phyloP scores from a whole-genome alignment of 37 sponge, comb jelly and placozoan species.

The Cliona cf. orientalis region DNA sequence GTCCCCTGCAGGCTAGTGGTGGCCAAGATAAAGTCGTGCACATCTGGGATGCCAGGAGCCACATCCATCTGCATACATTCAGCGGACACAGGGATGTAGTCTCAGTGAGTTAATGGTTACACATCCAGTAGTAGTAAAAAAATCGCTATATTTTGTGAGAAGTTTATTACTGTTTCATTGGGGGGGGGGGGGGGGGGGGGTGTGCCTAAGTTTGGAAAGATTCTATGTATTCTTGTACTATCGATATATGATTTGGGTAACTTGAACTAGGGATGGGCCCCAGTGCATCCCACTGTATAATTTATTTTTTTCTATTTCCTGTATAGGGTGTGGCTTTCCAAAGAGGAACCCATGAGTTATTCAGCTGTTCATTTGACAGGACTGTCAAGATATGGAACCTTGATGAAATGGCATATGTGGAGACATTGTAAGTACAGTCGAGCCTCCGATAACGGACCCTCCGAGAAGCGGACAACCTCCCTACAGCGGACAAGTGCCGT shows the following conservation, averaged over 20 bases:
- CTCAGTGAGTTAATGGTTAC: constrained; percentile 70
- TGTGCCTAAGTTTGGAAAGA: too few species aligned
- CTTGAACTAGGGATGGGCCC: too few species aligned
- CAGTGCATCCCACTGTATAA: too few species aligned
- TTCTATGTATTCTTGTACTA: too few species aligned
- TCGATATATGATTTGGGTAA: too few species aligned
- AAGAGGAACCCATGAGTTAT: constrained; percentile 83
- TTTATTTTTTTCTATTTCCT: too few species aligned
- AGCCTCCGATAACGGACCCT: too few species aligned
- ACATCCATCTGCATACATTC: constrained; percentile 80
- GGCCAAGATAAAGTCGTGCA: constrained; percentile 79
- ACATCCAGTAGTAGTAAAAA: not conserved
- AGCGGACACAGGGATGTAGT: constrained; percentile 86
- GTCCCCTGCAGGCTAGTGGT: constrained; percentile 96
- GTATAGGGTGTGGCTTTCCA: constrained; percentile 90
- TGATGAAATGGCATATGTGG: constrained; percentile 94
- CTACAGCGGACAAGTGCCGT: too few species aligned
- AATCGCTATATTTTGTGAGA: too few species aligned
- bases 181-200: too few species aligned
- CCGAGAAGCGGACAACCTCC: too few species aligned
- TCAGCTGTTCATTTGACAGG: constrained; percentile 91
- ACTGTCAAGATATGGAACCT: constrained; percentile 97
- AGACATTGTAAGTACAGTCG: constrained; percentile 90
- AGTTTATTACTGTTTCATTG: too few species aligned
- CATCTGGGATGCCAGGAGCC: constrained; percentile 83